Percentiles rank a stretch among this genome's conserved stretches.
phyloP scores from a whole-genome alignment of 2,797 vertebrate genomes.

The Mormyrus proboscirostris region DNA sequence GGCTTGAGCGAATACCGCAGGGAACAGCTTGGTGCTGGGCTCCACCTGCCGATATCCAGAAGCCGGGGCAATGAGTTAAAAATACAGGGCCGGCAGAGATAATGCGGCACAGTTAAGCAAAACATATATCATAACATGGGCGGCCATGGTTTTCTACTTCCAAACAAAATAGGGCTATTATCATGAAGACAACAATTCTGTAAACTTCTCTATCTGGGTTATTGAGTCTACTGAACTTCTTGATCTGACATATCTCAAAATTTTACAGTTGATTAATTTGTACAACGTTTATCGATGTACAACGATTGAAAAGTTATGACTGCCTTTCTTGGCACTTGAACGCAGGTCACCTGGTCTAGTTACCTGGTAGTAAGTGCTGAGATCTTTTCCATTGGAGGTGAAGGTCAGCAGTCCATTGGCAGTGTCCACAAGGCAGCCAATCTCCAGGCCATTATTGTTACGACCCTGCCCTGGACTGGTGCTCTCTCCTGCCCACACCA shows the following conservation, averaged over 20 bases:
- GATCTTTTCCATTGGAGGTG: constrained; percentile 86
- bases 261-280: not conserved
- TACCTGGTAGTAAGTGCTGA: constrained; percentile 87
- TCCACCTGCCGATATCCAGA: constrained; percentile 70
- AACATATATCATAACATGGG: not conserved
- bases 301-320: not conserved
- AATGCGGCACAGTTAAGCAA: not conserved
- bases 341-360: not conserved
- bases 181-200: not conserved
- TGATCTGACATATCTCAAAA: not conserved
- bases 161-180: not conserved
- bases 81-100: not conserved
- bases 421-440: constrained; percentile 83
- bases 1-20: constrained; percentile 90
- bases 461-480: constrained; percentile 83
- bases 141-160: not conserved
- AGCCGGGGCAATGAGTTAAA: not conserved
- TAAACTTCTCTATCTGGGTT: not conserved
- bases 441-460: constrained; percentile 86
- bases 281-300: not conserved
- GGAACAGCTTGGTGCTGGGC: constrained; percentile 89
- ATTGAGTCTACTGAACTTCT: not conserved
- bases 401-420: constrained; percentile 82
- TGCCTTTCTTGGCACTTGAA: not conserved
- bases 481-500: constrained; percentile 92